These are phyloP conservation scores for Campaea margaritaria DNA, from an alignment of 2,888 invertebrate genomes.

Conservation along the genomic window DNA sequence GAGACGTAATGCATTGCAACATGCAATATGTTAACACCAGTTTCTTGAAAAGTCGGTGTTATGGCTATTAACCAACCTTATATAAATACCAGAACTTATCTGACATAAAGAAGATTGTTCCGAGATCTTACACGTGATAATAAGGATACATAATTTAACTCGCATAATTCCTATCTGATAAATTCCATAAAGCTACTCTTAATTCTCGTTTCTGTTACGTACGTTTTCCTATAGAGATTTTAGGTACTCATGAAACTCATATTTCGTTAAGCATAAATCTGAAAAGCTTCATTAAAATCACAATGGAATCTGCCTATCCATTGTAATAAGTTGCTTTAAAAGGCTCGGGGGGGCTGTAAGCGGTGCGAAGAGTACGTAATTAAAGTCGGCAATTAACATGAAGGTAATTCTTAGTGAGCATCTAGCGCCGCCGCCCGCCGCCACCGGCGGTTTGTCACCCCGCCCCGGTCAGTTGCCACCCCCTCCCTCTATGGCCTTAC, in stretches of 20 bases:
- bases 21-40: too few species aligned
- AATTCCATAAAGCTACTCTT: too few species aligned
- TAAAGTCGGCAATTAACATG: conserved; percentile 56
- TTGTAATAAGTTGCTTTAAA: conserved; percentile 42
- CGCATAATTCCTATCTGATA: too few species aligned
- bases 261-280: conserved; percentile 27
- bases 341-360: conserved; percentile 38
- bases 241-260: background rate
- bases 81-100: too few species aligned
- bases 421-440: conserved; percentile 8
- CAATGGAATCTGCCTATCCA: conserved; percentile 36
- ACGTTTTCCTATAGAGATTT: background rate
- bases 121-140: too few species aligned
- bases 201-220: too few species aligned
- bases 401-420: conserved; percentile 46
- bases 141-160: too few species aligned
- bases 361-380: conserved; percentile 47
- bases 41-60: too few species aligned
- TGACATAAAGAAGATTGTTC: too few species aligned
- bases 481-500: conserved; percentile 8
- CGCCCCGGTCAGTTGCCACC: conserved; percentile 17
- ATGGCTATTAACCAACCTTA: too few species aligned
- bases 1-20: too few species aligned
- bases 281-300: conserved; percentile 34
- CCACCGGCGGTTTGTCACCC: conserved; percentile 17